Evolutionary conservation across 2,113 vertebrate species (phyloP).

Genomic region (Campylomormyrus numenius): DNA sequence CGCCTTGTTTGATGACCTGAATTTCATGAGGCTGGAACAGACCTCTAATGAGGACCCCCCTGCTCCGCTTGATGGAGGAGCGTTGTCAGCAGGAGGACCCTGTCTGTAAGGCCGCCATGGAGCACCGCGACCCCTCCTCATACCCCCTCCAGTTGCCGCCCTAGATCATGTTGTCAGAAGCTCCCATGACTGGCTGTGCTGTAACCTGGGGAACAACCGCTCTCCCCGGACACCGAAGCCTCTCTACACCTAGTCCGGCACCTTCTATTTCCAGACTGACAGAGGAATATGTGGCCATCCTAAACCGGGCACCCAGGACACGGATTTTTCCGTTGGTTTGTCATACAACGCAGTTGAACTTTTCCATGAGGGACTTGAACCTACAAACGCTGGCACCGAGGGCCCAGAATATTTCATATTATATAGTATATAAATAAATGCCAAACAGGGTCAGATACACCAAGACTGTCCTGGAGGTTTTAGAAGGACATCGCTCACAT

Average conservation of each 20-base stretch:
- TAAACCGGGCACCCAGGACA: neutral
- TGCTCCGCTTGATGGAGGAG: neutral
- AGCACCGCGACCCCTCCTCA: neutral
- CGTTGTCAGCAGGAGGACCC: neutral
- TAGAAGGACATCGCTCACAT: neutral
- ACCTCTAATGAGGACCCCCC: neutral
- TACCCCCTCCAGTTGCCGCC: neutral
- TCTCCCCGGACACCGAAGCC: neutral
- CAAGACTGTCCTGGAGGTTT: neutral
- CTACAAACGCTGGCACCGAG: neutral
- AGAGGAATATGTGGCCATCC: neutral
- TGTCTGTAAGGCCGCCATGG: neutral
- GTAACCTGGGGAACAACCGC: neutral
- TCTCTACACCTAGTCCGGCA: neutral
- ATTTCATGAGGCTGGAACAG: neutral
- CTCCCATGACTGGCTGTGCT: neutral
- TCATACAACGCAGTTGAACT: neutral
- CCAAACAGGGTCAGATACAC: neutral
- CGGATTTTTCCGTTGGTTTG: neutral
- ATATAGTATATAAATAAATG: neutral
- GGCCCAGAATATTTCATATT: neutral
- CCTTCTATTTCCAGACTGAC: neutral
- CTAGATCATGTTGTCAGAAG: neutral
- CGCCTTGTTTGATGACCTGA: neutral
- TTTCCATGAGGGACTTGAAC: neutral